Evolutionary conservation across 1,140 invertebrate species (phyloP), one percentile per base, ranked within the genome.

Genomic region (Drosophila bocqueti): DNA sequence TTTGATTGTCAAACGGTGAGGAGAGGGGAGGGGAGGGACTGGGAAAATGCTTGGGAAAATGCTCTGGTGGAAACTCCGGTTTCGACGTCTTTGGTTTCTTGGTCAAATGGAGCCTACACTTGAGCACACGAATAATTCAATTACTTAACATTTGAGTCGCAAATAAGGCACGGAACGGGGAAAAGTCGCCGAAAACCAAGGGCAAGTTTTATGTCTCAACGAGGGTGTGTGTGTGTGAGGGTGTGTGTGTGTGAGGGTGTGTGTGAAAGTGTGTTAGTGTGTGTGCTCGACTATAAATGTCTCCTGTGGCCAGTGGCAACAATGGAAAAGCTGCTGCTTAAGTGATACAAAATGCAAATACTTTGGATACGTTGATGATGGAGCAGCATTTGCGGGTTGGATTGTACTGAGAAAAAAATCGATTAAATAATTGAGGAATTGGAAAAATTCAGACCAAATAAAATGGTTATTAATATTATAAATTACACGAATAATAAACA

Each of bases 321-420:
- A 83, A 64, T 50, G 55, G 52, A 60, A 83, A 81, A 84, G 83
- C 79, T 83, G 67, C 80, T 80, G 85, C 85, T 90, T 90, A 90
- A 90, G 85, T 90, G 78, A 85, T 90, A 90, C 85, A 84, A 90
- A 90, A 90, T 90, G 85, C 85, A 90, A 90, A 90, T 90, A 90
- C 85, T 76, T 78, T 59, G 67, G 65, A 89, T 86, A 73, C 81
- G 86, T 78, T 87, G 76, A 83, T 77, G 64, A 77, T 77, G 65
- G 64, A 75, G 50, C 21, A 42, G 47, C 47, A 38, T 55, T 49
- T 36, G 54, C 26, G 54, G 36, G 50, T 57, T 67, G 52, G 47
- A 4, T 26, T 71, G 54, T 29, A 47, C 54, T 57, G 21, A 13
- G 24, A 34, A 60, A 31, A 9, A 9, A 16, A 7, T 11, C 0